A percentile compares a stretch with the other conserved stretches of the same genome.
Conservation (phyloP, 2,888 invertebrate species). For the Onchidella celtica region DNA sequence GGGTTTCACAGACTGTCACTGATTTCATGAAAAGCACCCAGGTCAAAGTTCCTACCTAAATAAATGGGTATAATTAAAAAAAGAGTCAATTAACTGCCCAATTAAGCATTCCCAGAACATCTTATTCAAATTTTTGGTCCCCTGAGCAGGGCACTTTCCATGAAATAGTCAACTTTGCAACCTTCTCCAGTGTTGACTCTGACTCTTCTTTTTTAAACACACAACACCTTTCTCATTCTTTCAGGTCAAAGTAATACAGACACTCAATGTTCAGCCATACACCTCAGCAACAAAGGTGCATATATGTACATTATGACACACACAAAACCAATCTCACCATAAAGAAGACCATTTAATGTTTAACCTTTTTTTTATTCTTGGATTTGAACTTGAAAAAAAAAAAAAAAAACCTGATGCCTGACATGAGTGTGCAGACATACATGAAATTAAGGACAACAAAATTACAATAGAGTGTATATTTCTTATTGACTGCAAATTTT, state of each 20-base stretch:
- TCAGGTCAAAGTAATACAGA: not conserved
- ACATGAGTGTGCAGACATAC: constrained; percentile 18
- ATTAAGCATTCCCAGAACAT: too few species aligned
- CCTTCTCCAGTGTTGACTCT: too few species aligned
- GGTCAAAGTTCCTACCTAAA: too few species aligned
- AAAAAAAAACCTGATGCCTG: constrained; percentile 22
- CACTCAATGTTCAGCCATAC: not conserved
- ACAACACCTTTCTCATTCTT: not conserved
- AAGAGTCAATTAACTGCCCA: too few species aligned
- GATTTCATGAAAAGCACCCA: too few species aligned
- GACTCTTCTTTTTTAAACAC: not conserved
- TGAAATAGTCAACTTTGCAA: too few species aligned
- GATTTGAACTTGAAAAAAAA: not conserved
- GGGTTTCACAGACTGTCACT: too few species aligned
- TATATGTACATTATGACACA: constrained; percentile 19
- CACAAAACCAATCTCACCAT: constrained; percentile 29
- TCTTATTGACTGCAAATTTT: not conserved
- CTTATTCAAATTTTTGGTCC: too few species aligned
- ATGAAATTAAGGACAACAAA: not conserved
- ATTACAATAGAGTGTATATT: not conserved
- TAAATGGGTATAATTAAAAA: too few species aligned
- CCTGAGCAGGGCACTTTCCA: too few species aligned
- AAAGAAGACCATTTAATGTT: constrained; percentile 46
- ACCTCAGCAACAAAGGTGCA: not conserved
- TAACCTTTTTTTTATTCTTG: not conserved